Conservation (phyloP, 2,888 invertebrate genomes). For the Diaprepes abbreviatus region DNA sequence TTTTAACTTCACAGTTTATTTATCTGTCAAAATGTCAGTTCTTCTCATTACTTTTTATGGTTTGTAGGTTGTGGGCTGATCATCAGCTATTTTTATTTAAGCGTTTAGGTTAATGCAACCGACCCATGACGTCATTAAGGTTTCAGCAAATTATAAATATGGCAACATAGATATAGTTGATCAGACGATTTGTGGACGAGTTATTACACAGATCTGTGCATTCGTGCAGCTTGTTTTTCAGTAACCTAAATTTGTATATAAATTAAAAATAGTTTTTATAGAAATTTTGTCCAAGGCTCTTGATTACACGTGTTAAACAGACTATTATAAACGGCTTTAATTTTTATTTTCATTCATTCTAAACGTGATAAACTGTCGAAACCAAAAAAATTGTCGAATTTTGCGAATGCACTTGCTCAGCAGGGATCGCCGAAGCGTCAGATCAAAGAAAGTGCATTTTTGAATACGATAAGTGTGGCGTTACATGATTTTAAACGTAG, state of each 20-base stretch:
- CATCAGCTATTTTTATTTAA: neutral
- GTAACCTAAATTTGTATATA: slow-evolving; percentile 9
- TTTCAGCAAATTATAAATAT: neutral
- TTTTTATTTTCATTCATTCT: too few relatives aligned
- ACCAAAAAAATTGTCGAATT: neutral
- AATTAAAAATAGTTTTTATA: neutral
- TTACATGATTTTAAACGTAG: slow-evolving; percentile 1
- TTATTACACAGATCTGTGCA: neutral
- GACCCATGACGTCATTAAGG: slow-evolving; percentile 2
- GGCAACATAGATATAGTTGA: neutral
- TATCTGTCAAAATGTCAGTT: slow-evolving; percentile 17
- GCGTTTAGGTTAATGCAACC: neutral
- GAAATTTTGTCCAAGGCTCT: neutral
- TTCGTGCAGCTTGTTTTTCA: neutral
- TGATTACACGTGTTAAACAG: neutral
- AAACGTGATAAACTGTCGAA: neutral
- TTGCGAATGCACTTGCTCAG: neutral
- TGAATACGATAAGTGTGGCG: neutral
- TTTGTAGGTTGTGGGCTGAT: neutral
- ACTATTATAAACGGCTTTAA: neutral
- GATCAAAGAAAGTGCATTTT: slow-evolving; percentile 12
- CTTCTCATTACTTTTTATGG: neutral
- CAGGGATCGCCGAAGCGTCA: neutral
- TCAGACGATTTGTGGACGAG: neutral
- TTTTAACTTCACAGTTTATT: slow-evolving; percentile 8